Base-by-base conservation (phyloP, 2,888 invertebrate genomes). In the Dynastes grantii region DNA sequence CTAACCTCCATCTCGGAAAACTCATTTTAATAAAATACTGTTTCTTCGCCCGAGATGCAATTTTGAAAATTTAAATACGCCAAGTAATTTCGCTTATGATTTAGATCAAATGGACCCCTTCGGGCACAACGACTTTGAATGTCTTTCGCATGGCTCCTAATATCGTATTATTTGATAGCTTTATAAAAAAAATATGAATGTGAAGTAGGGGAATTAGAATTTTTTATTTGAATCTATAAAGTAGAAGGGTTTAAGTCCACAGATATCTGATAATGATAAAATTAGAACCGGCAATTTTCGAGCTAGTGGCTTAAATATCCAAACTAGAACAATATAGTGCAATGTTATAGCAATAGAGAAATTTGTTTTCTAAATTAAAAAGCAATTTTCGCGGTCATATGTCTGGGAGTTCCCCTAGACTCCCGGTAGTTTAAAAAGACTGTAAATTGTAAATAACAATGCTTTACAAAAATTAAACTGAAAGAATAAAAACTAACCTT, bases 11-110 rank as follows among this genome's bases (percentile, higher is more conserved):
- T 79, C 80, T 77, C 75, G 75, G 71, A 51, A 70, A 70, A 73
- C 76, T 78, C 78, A 77, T 82, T 81, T 80, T 81, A 80, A 79
- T 81, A 80, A 82, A 82, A 82, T 81, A 82, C 79, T 77, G 81
- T 79, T 80, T 76, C 80, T 78, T 78, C 81, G 77, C 78, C 55
- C 80, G 73, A 80, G 77, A 78, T 78, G 79, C 77, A 81, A 81
- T 81, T 82, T 55, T 80, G 78, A 78, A 82, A 81, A 80, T 82
- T 81, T 81, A 81, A 81, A 80, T 81, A 78, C 76, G 78, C 76
- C 77, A 78, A 76, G 81, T 78, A 81, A 81, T 81, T 81, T 79
- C 80, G 71, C 65, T 71, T 73, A 63, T 73, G 73, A 71, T 78
- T 78, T 78, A 75, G 22, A 58, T 67, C 45, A 32, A 68, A 76